Conservation (phyloP, 2,113 vertebrate species). For the Eublepharis macularius region DNA sequence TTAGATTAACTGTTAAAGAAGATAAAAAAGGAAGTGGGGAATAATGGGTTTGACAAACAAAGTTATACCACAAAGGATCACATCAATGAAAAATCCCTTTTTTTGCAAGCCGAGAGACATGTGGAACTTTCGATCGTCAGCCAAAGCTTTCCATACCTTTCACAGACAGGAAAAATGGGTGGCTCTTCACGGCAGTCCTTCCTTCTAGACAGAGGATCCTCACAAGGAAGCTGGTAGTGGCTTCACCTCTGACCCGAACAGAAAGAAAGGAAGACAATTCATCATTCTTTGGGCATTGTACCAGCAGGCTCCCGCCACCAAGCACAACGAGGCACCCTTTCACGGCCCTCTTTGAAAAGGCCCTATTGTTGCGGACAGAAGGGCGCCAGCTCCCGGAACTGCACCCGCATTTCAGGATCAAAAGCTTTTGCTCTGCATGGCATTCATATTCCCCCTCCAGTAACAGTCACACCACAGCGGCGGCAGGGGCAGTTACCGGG, state of each 20-base stretch:
- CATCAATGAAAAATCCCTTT: neutral
- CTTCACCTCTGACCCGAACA: slow-evolving; percentile 11
- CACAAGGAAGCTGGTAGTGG: neutral
- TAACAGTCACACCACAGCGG: neutral
- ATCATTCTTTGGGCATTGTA: neutral
- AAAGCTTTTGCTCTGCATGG: accelerated
- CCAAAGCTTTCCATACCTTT: slow-evolving; percentile 3
- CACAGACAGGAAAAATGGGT: slow-evolving; percentile 23
- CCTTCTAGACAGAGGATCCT: neutral
- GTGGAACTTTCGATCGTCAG: neutral
- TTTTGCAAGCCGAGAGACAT: neutral
- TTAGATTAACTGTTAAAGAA: neutral
- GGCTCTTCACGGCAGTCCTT: neutral
- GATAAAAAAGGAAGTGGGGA: neutral
- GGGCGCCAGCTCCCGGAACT: neutral
- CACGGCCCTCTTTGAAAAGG: neutral
- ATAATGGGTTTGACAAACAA: neutral
- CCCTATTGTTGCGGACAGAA: neutral
- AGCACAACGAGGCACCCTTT: neutral
- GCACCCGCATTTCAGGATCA: neutral
- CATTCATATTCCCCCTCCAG: accelerated
- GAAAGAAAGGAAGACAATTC: neutral
- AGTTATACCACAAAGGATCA: neutral
- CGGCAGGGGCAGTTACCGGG: neutral
- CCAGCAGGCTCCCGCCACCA: neutral